A percentile compares a stretch with the other conserved stretches of the same genome.
phyloP scores from a whole-genome alignment of 1,140 invertebrate species.

The Drosophila miranda region DNA sequence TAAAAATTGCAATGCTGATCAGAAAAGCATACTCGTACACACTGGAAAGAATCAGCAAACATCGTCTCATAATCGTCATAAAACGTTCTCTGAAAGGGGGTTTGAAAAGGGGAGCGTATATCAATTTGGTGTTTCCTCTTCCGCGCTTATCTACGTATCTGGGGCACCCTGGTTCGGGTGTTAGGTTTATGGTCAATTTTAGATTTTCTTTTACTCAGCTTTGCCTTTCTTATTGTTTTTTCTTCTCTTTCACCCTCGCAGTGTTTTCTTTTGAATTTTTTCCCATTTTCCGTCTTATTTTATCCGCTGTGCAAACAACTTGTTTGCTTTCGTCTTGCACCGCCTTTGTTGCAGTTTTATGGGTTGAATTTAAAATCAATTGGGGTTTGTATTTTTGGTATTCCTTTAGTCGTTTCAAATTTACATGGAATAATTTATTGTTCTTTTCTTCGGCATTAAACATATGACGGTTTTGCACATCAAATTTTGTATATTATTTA shows the following conservation, averaged over 20 bases:
- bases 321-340: constrained; percentile 55
- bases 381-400: constrained; percentile 17
- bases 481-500: no score
- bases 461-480: no score
- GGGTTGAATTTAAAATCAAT: constrained; percentile 51
- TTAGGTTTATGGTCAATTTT: constrained; percentile 63
- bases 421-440: no score
- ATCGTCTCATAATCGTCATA: no score
- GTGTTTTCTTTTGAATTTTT: constrained; percentile 37
- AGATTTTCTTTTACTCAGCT: constrained; percentile 34
- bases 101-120: constrained; percentile 41
- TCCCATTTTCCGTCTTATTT: constrained; percentile 43
- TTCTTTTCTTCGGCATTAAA: no score
- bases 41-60: no score
- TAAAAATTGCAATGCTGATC: no score
- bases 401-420: no score
- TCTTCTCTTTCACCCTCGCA: neutral
- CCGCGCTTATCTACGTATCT: constrained; percentile 53
- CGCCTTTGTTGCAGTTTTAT: constrained; percentile 48
- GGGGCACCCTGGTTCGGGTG: neutral
- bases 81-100: no score
- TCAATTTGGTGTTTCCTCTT: constrained; percentile 70
- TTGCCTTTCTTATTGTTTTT: constrained; percentile 40
- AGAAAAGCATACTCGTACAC: no score
- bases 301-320: constrained; percentile 52